Conservation (phyloP, 2,888 invertebrate species). For the Cheilosia urbana region DNA sequence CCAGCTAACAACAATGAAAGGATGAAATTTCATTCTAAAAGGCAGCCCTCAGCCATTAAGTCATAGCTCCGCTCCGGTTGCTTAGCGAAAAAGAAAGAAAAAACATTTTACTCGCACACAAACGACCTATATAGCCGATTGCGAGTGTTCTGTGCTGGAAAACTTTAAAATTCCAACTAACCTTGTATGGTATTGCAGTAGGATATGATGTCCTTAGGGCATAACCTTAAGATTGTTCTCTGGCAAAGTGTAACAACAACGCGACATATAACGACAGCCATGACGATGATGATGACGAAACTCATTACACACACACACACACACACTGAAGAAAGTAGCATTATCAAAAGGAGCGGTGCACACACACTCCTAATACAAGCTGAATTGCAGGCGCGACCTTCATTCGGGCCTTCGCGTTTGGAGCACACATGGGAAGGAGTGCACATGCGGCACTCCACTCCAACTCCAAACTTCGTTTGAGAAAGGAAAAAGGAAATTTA, state of each 20-base stretch:
- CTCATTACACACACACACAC: constrained; percentile 71
- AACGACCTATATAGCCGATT: constrained; percentile 38
- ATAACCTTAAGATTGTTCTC: constrained; percentile 70
- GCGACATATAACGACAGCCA: constrained; percentile 18
- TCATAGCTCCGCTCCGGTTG: constrained; percentile 45
- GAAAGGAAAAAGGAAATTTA: constrained; percentile 55
- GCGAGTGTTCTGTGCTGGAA: constrained; percentile 33
- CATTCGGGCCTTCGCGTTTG: constrained; percentile 6
- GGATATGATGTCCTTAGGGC: constrained; percentile 69
- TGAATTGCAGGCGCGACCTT: constrained; percentile 28
- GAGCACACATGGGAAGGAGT: constrained; percentile 8
- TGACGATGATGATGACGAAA: constrained; percentile 51
- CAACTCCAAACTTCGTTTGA: constrained; percentile 31
- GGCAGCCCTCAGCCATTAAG: constrained; percentile 69
- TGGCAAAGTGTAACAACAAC: constrained; percentile 12
- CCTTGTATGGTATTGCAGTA: constrained; percentile 47
- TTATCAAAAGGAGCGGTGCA: constrained; percentile 66
- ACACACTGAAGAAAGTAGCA: constrained; percentile 58
- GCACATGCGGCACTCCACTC: constrained; percentile 3
- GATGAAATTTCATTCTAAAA: constrained; percentile 68
- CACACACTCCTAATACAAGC: constrained; percentile 44
- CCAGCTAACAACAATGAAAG: constrained; percentile 58
- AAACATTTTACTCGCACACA: neutral
- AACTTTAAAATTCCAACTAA: constrained; percentile 65
- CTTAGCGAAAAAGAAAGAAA: neutral